These are phyloP conservation scores for Marasmarcha lunaedactyla DNA, from an alignment of 2,888 invertebrate genomes.

Conservation along the genomic window DNA sequence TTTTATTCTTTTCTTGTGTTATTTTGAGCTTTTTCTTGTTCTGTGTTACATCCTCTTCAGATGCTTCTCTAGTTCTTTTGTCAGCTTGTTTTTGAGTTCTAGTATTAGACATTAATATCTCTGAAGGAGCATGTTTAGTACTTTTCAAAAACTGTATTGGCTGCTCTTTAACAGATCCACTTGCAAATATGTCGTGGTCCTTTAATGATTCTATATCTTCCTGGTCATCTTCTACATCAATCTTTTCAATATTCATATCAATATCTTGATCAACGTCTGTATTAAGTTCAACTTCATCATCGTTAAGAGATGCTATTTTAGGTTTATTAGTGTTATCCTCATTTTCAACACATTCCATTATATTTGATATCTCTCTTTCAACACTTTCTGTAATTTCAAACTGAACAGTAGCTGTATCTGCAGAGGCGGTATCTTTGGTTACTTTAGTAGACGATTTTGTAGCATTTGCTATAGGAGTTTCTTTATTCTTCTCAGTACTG, in stretches of 20 bases:
- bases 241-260: neutral
- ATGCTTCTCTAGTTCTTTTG: slow-evolving; percentile 32
- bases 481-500: slow-evolving; percentile 12
- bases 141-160: slow-evolving; percentile 30
- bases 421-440: slow-evolving; percentile 46
- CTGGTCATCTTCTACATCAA: slow-evolving; percentile 1
- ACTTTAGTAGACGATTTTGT: slow-evolving; percentile 21
- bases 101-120: slow-evolving; percentile 32
- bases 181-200: slow-evolving; percentile 46
- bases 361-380: slow-evolving; percentile 43
- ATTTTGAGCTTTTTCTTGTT: slow-evolving; percentile 35
- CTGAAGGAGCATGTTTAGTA: slow-evolving; percentile 31
- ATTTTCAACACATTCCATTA: slow-evolving; percentile 32
- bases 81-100: slow-evolving; percentile 24
- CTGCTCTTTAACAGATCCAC: slow-evolving; percentile 36
- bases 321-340: slow-evolving; percentile 14
- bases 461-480: slow-evolving; percentile 21
- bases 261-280: neutral
- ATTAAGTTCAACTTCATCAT: neutral
- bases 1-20: slow-evolving; percentile 11
- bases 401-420: slow-evolving; percentile 41
- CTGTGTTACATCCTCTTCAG: slow-evolving; percentile 23
- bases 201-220: slow-evolving; percentile 26
- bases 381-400: slow-evolving; percentile 54
- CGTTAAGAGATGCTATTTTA: slow-evolving; percentile 5